Evolutionary conservation across 2,888 invertebrate species (phyloP).

Genomic region (Prosopocoilus inquinatus): DNA sequence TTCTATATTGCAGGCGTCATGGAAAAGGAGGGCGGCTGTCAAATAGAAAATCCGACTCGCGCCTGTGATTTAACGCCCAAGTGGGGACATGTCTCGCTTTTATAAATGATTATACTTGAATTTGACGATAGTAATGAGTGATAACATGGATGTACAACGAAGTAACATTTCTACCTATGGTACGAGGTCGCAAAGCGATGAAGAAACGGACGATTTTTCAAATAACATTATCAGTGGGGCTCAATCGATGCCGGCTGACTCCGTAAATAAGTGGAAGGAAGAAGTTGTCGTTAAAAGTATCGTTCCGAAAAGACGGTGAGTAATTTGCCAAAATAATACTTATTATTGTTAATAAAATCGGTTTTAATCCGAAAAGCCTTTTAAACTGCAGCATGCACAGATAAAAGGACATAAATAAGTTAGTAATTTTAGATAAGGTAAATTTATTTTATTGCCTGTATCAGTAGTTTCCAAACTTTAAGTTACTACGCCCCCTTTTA

Average conservation of each 20-base stretch:
- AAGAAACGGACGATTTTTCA: background rate
- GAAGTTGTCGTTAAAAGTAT: slow-evolving; percentile 32
- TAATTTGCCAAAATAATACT: background rate
- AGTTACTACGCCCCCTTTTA: too few species aligned
- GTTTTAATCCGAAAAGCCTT: too few species aligned
- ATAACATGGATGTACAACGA: background rate
- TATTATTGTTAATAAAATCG: background rate
- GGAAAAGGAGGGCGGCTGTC: too few species aligned
- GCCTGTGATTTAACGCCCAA: background rate
- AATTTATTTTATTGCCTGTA: too few species aligned
- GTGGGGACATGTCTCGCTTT: background rate
- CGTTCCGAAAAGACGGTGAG: slow-evolving; percentile 37
- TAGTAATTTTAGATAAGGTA: too few species aligned
- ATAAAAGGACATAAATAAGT: too few species aligned
- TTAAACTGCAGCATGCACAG: too few species aligned
- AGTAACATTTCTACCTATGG: slow-evolving; percentile 5
- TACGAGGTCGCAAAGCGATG: background rate
- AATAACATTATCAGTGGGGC: slow-evolving; percentile 10
- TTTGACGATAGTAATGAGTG: background rate
- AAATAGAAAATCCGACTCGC: too few species aligned
- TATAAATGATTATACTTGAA: background rate
- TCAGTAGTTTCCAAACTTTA: too few species aligned
- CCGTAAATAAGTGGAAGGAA: slow-evolving; percentile 1
- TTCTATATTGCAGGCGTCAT: too few species aligned
- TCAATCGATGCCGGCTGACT: background rate